Evolutionary conservation across 37 sponge, comb jelly and placozoan genomes (phyloP), one percentile per base, ranked within the genome.

Genomic region (Crambe crambe): DNA sequence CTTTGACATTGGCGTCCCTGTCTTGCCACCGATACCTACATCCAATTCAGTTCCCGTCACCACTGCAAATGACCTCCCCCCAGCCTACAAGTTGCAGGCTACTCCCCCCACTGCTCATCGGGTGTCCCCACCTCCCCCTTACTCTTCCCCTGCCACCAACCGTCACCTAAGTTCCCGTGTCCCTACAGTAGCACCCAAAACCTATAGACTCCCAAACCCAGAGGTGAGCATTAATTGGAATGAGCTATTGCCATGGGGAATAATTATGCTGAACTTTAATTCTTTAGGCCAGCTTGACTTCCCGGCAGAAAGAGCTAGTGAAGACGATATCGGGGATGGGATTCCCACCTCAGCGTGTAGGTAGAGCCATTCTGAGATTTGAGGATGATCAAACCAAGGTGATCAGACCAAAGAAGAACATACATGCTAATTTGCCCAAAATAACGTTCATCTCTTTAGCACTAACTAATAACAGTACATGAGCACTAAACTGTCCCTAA

Each of bases 341-440:
- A 23, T 92, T 92, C 72, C 81, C 84, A 15, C 32, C 72, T 17
- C 69, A 87, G 21, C 40, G 92, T 58, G 87, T 87, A 3, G 92
- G 88, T 25, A 83, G 92, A 31, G 81, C 92, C 0, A 23, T 80
- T 42, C 79, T 72, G 47, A 74, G 87, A 21, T 80, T 64, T 32
- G 70, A 75, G 15, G 85, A 65, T 9, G 78, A 88, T 58, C 31
- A 61, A 5, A 58, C 82, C 30, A 76, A 88, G 78, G 89, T 82
- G n/a, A 60, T 47, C 17, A 8, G n/a, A n/a, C n/a, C n/a, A n/a
- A n/a, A n/a, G n/a, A n/a, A n/a, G n/a, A n/a, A n/a, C n/a, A n/a
- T n/a, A n/a, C n/a, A n/a, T n/a, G n/a, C n/a, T n/a, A n/a, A n/a
- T n/a, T n/a, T n/a, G n/a, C n/a, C n/a, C n/a, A n/a, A n/a, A n/a